Evolutionary conservation across 2,113 vertebrate genomes (phyloP).

Genomic region (Oplegnathus fasciatus): DNA sequence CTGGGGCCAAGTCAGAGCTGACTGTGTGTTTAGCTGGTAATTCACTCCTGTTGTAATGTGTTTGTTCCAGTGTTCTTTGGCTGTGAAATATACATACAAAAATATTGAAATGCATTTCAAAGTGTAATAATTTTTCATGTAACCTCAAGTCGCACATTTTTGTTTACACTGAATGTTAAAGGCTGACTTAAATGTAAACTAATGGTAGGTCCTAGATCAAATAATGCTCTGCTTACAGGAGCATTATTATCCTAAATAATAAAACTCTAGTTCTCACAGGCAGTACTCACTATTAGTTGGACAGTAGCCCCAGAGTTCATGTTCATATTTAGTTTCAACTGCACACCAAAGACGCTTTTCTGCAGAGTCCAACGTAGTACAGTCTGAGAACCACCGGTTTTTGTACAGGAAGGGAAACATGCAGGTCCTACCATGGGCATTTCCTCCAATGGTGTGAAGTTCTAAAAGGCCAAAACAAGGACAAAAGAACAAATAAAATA

Average conservation of each 20-base stretch:
- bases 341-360: constrained; percentile 86
- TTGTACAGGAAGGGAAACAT: constrained; percentile 90
- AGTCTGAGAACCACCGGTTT: constrained; percentile 87
- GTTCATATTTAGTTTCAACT: constrained; percentile 82
- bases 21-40: constrained; percentile 88
- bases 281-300: constrained; percentile 86
- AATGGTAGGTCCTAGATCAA: too few species aligned
- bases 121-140: background rate
- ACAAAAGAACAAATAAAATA: constrained; percentile 32
- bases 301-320: constrained; percentile 87
- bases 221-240: background rate
- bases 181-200: background rate
- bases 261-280: background rate
- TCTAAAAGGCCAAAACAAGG: constrained; percentile 74
- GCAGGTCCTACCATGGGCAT: constrained; percentile 87
- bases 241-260: background rate
- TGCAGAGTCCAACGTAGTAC: constrained; percentile 77
- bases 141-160: background rate
- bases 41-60: constrained; percentile 83
- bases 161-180: background rate
- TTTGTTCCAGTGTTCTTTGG: constrained; percentile 83
- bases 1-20: constrained; percentile 91
- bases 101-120: background rate
- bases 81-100: background rate
- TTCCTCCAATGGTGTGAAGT: constrained; percentile 87